Base-by-base conservation (phyloP, 2,113 vertebrate species). In the Rhinoderma darwinii region DNA sequence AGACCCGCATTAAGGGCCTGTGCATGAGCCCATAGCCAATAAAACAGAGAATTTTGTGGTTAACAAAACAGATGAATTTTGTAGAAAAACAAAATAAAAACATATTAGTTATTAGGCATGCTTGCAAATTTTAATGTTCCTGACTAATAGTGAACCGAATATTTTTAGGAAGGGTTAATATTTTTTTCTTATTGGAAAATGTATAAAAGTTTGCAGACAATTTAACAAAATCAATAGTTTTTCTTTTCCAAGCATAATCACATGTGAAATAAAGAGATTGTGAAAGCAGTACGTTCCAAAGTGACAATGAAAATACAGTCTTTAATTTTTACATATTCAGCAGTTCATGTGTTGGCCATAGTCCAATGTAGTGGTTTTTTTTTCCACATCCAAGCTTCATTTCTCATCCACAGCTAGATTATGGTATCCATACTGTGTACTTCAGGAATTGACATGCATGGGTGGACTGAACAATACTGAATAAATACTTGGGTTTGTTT, bases 361-460 rank as follows among this genome's bases (percentile, higher is more conserved):
- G 9, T 82, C 79, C 79, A 82, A 30, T 41, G 17, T 41, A 39
- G 17, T 61, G 78, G 1, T 56, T 82, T 43, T 30, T 68, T 68
- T 77, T 27, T 30, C n/a, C 15, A 43, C 27, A 37, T n/a, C 74
- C 18, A 43, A 15, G 25, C 39, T 32, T 66, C 4, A 82, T 68
- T 66, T 82, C 41, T 82, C 59, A 43, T 66, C 59, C 41, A 32
- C 61, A 27, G 80, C 2, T 39, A 68, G 61, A 82, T 43, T 66
- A 82, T 82, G 27, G 80, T 82, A 82, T 82, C 51, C 56, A 82
- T 82, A 68, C 80, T 41, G 63, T 44, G 39, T 39, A 44, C 41
- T 44, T 32, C n/a, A 47, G 37, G 11, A 54, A 82, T 68, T 44
- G n/a, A 17, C 59, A 82, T 68, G 61, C 59, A 44, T 66, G 80